Evolutionary conservation across 2,888 invertebrate species (phyloP).

Genomic region (Stenodera caucasica): DNA sequence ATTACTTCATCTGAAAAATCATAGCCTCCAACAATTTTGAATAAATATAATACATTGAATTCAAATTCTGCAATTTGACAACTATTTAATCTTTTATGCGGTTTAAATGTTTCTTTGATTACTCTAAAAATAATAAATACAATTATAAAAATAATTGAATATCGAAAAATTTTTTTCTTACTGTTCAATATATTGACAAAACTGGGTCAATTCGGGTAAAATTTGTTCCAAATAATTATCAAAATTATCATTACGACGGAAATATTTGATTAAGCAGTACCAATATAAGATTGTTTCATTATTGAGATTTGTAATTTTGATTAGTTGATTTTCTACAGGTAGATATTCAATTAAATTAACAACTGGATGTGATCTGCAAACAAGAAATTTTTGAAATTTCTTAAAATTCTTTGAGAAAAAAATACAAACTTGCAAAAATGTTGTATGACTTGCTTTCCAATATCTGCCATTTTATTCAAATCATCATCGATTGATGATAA

Average conservation of each 20-base stretch:
- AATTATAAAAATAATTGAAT: too few species aligned
- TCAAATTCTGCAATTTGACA: constrained; percentile 50
- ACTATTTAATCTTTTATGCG: constrained; percentile 33
- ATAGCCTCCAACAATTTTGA: constrained; percentile 58
- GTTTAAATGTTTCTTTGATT: constrained; percentile 23
- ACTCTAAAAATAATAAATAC: constrained; percentile 17
- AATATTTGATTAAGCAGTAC: constrained; percentile 58
- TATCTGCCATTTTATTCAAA: constrained; percentile 62
- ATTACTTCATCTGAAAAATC: constrained; percentile 64
- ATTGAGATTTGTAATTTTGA: constrained; percentile 52
- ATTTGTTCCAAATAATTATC: constrained; percentile 57
- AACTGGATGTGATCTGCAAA: constrained; percentile 46
- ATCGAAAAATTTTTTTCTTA: too few species aligned
- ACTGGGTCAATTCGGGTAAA: constrained; percentile 60
- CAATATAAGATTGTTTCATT: constrained; percentile 61
- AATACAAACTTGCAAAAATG: constrained; percentile 59
- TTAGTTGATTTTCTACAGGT: constrained; percentile 51
- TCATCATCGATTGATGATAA: constrained; percentile 68
- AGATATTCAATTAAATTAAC: constrained; percentile 51
- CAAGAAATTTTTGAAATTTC: constrained; percentile 27
- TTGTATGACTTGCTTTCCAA: constrained; percentile 58
- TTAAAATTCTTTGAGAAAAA: background rate
- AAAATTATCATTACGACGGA: constrained; percentile 48
- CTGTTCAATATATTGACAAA: constrained; percentile 60
- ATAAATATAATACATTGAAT: constrained; percentile 60